Conservation (phyloP, 2,113 vertebrate genomes). For the Myotis lucifugus region DNA sequence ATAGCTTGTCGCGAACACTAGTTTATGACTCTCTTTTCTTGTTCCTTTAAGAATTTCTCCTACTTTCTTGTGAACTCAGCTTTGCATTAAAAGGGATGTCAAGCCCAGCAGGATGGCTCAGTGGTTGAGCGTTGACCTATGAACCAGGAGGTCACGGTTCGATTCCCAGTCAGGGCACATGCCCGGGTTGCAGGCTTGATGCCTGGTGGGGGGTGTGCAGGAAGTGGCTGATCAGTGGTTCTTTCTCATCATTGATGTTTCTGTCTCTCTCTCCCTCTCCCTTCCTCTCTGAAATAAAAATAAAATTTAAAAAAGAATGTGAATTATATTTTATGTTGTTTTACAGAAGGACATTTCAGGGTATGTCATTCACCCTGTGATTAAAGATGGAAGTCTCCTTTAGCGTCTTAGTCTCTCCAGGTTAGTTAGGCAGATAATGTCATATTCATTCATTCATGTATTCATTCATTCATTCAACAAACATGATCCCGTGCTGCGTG, state of each 20-base stretch:
- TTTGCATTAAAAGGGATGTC: background rate
- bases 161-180: too few relatives aligned
- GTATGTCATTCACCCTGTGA: background rate
- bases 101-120: too few relatives aligned
- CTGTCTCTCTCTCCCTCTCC: too few relatives aligned
- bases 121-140: too few relatives aligned
- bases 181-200: too few relatives aligned
- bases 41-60: background rate
- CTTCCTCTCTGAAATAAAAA: too few relatives aligned
- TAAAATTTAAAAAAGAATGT: too few relatives aligned
- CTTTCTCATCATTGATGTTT: too few relatives aligned
- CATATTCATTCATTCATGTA: background rate
- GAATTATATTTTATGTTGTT: background rate
- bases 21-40: background rate
- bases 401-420: background rate
- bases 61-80: background rate
- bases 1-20: background rate
- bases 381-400: background rate
- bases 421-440: background rate
- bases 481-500: background rate
- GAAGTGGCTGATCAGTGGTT: too few relatives aligned
- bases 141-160: too few relatives aligned
- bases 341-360: background rate
- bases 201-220: too few relatives aligned
- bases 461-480: background rate